Conservation (phyloP, 2,888 invertebrate genomes). For the Cephus runcator region DNA sequence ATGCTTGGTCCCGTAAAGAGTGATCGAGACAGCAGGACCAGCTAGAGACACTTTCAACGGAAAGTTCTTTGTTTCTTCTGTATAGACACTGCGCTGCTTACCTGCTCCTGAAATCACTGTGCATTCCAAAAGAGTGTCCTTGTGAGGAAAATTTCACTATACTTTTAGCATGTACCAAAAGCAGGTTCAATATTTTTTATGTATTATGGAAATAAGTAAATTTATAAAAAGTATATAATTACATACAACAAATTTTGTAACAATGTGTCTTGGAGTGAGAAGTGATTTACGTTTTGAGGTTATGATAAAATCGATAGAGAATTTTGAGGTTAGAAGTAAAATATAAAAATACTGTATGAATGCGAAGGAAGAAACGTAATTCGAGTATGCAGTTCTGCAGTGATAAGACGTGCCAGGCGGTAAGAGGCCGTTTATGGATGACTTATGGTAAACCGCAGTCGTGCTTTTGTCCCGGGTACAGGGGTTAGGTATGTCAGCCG, state of each 20-base stretch:
- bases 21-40: not conserved
- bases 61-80: not conserved
- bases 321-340: not conserved
- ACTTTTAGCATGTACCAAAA: not conserved
- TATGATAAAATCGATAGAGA: not conserved
- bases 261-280: not conserved
- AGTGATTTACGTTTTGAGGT: not conserved
- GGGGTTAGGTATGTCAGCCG: slow-evolving; percentile 10
- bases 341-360: not conserved
- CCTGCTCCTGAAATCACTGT: not conserved
- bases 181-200: not conserved
- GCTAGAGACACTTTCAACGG: not conserved
- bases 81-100: not conserved
- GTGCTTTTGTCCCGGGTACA: slow-evolving; percentile 14
- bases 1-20: not conserved
- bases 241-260: too few species aligned
- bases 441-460: slow-evolving; percentile 4
- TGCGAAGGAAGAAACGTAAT: not conserved
- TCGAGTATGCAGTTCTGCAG: not conserved
- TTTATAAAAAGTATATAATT: not conserved
- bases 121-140: not conserved
- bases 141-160: not conserved
- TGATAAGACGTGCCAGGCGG: not conserved
- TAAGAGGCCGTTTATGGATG: not conserved
- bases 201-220: not conserved